Conservation (phyloP, 2,113 vertebrate species). For the Gavia stellata region DNA sequence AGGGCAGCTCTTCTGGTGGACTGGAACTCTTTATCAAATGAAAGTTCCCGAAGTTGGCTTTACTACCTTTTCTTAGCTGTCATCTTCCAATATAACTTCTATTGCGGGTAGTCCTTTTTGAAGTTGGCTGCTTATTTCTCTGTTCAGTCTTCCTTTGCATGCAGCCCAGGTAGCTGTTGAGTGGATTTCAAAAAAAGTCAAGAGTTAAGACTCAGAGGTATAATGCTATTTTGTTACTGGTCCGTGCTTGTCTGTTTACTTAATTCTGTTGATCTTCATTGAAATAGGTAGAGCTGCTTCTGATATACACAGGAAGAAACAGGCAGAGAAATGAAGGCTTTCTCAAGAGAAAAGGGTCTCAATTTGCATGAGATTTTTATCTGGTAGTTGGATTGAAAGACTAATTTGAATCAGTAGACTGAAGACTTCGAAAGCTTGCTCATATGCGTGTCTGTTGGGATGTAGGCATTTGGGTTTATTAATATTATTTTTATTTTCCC, state of each 20-base stretch:
- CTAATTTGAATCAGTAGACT: background rate
- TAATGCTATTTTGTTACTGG: background rate
- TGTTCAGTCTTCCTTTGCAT: background rate
- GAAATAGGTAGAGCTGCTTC: background rate
- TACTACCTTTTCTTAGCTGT: background rate
- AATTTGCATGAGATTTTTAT: background rate
- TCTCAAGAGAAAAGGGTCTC: background rate
- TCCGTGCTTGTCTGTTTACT: background rate
- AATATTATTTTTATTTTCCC: background rate
- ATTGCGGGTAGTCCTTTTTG: background rate
- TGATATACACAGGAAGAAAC: background rate
- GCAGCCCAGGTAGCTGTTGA: background rate
- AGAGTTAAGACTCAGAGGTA: background rate
- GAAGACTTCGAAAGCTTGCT: background rate
- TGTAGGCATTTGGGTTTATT: background rate
- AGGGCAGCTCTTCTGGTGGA: background rate
- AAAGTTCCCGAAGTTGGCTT: background rate
- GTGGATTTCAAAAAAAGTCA: background rate
- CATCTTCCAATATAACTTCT: background rate
- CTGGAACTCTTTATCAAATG: background rate
- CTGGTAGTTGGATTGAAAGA: background rate
- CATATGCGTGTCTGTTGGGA: background rate
- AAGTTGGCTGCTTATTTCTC: background rate
- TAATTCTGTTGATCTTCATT: background rate
- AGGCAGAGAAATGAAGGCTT: background rate